Base-by-base conservation (phyloP, 2,888 invertebrate genomes). In the Volucella inflata region DNA sequence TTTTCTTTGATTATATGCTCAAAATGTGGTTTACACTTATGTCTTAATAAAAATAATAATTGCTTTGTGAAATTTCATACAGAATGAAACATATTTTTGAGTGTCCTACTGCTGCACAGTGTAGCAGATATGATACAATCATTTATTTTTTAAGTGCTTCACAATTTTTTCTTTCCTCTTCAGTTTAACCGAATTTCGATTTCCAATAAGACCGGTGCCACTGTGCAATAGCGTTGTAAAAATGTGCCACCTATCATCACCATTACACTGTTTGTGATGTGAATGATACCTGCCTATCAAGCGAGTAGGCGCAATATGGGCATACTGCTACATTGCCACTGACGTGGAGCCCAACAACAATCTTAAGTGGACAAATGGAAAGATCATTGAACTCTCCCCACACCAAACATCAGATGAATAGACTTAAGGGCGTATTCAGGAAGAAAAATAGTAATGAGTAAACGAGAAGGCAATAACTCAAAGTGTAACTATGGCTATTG, bases 291-390 rank as follows among this genome's bases (percentile, higher is more conserved):
- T 51, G 65, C 59, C 57, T 65, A 71, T 79, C 65, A 65, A 51
- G 44, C 62, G 51, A 79, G 59, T 42, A 17, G 48, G 46, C 57
- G n/a, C n/a, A 38, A 44, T 46, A 8, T 36, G 16, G 55, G 44
- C 53, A 16, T 11, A 8, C 46, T 55, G 44, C 68, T 36, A n/a
- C 30, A 30, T 30, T 30, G 30, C n/a, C 48, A 68, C 55, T 17
- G 60, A 62, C 30, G 46, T 64, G 42, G 46, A 48, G 60, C 10
- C 72, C 79, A 72, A 72, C 79, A 79, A 72, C 72, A 79, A 77
- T 59, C 67, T 59, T 59, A 72, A 50, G 65, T 79, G 72, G 79
- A 65, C 71, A 79, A 67, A 57, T 79, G 72, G 65, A 79, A 79
- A 79, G 79, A 72, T 59, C 72, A 60, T 65, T 79, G 79, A 79